Base-by-base conservation (phyloP, 2,113 vertebrate genomes). In the Bambusicola thoracicus region DNA sequence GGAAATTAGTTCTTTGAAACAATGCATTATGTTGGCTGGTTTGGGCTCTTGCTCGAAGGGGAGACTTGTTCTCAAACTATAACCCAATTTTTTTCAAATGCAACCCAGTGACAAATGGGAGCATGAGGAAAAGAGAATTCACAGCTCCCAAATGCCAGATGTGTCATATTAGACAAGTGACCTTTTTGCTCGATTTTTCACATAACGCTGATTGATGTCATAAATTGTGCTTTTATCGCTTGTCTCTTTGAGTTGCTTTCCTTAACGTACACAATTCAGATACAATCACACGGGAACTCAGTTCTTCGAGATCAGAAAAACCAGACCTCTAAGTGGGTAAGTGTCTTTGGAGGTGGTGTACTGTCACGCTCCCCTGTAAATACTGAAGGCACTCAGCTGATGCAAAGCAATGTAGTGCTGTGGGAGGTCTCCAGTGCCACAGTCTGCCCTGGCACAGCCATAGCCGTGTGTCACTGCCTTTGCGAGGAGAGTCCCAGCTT, bases 241-340 rank as follows among this genome's bases (percentile, higher is more conserved):
- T 78, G 27, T 24, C 49, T 51, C 24, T 85, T 90, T 43, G n/a
- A 44, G 30, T 96, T 55, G 19, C 63, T 96, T 96, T 97, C 93
- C 96, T 97, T 98, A 97, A 98, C 97, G 68, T 75, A 36, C 29
- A 51, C 90, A 86, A 90, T 74, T 85, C 98, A 99, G 99, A 98
- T 99, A 99, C 97, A 99, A 99, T 98, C 99, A 99, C 92, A 99
- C 99, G 2, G 99, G 99, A 97, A 99, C 99, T 32, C 99, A 99
- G 96, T 99, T 99, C 98, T 99, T 99, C 59, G 99, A 99, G 97
- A 99, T 99, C 94, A 99, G 98, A 97, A 99, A 99, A 98, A 98
- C 97, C 89, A 98, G 99, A 95, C 99, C 99, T 43, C 96, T 99
- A 46, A 99, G 98, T 92, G 99, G 99, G 99, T 99, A 97, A 98